Evolutionary conservation across 2,888 invertebrate species (phyloP).

Genomic region (Sabatieria punctata): DNA sequence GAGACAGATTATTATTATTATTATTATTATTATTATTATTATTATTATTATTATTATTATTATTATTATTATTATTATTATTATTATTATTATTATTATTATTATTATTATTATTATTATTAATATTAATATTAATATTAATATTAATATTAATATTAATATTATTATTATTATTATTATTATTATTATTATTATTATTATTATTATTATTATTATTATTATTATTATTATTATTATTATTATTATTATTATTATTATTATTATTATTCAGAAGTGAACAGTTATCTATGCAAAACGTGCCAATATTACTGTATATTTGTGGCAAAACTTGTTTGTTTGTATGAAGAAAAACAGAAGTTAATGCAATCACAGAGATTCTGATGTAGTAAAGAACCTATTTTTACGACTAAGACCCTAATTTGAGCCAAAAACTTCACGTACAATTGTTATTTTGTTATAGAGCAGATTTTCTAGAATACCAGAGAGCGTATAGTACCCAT

Average conservation of each 20-base stretch:
- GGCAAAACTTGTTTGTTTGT: too few species aligned
- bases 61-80: slow-evolving; percentile 3
- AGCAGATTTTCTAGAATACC: too few species aligned
- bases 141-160: slow-evolving; percentile 2
- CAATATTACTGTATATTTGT: too few species aligned
- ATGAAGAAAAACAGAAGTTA: too few species aligned
- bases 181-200: slow-evolving; percentile 3
- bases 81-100: slow-evolving; percentile 2
- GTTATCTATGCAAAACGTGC: too few species aligned
- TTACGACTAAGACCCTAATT: too few species aligned
- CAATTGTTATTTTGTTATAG: too few species aligned
- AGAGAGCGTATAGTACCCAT: too few species aligned
- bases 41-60: slow-evolving; percentile 2
- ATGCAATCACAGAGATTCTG: too few species aligned
- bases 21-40: slow-evolving; percentile 2
- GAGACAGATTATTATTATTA: too few species aligned
- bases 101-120: slow-evolving; percentile 1
- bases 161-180: slow-evolving; percentile 1
- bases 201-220: slow-evolving; percentile 1
- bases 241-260: slow-evolving; percentile 1
- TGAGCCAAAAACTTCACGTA: too few species aligned
- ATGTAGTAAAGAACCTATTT: too few species aligned
- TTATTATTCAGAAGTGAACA: not conserved
- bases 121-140: slow-evolving; percentile 3
- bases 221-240: not conserved